phyloP scores from a whole-genome alignment of 2,888 invertebrate genomes.

The Pseudococcus longispinus region DNA sequence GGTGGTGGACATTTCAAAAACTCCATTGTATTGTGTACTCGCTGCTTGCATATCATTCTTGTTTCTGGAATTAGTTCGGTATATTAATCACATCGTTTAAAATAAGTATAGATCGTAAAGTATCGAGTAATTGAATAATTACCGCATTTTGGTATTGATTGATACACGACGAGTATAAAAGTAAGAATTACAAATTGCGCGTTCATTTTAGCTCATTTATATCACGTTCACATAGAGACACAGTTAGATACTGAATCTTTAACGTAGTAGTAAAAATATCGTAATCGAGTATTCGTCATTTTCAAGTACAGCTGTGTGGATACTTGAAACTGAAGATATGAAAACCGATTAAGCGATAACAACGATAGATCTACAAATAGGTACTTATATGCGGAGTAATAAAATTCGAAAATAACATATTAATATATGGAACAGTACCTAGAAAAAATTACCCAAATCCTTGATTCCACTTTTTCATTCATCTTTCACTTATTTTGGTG shows the following conservation, averaged over 20 bases:
- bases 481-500: too few relatives aligned
- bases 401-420: neutral
- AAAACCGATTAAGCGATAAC: neutral
- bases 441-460: too few relatives aligned
- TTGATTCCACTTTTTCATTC: too few relatives aligned
- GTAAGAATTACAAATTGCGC: neutral
- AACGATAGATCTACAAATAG: neutral
- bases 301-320: neutral
- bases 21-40: neutral
- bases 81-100: neutral
- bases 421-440: too few relatives aligned
- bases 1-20: constrained; percentile 35
- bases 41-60: neutral
- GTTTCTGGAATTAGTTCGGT: neutral
- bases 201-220: constrained; percentile 6
- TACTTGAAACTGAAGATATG: neutral
- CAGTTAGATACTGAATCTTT: neutral
- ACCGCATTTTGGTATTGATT: neutral
- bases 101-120: neutral
- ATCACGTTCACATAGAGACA: neutral
- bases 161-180: neutral
- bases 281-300: neutral
- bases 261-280: neutral
- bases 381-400: neutral
- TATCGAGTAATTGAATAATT: neutral